Conservation (phyloP, 2,797 vertebrate species). For the Gymnoscopelus braueri region DNA sequence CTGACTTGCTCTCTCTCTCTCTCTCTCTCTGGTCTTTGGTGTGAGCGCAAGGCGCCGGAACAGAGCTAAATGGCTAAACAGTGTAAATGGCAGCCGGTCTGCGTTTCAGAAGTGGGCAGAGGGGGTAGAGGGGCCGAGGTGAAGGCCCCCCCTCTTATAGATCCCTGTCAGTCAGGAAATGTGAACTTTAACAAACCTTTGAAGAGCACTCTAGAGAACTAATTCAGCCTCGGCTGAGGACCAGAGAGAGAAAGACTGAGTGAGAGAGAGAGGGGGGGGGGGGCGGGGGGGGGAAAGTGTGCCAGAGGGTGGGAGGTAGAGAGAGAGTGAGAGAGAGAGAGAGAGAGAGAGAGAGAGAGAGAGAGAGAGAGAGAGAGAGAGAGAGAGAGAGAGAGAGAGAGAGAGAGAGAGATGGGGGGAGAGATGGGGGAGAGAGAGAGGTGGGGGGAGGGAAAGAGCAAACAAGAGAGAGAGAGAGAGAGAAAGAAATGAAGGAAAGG, state of each 20-base stretch:
- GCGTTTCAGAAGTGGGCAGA: constrained; percentile 66
- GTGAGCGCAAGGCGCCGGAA: constrained; percentile 60
- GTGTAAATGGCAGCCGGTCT: constrained; percentile 71
- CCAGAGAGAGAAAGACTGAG: constrained; percentile 35
- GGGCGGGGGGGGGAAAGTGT: constrained; percentile 48
- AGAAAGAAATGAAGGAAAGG: constrained; percentile 44
- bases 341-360: constrained; percentile 43
- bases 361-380: constrained; percentile 39
- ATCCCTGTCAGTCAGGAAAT: constrained; percentile 82
- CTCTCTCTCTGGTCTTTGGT: constrained; percentile 58
- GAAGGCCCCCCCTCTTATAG: constrained; percentile 74
- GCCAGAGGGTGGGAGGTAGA: constrained; percentile 57
- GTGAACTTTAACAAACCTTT: constrained; percentile 84
- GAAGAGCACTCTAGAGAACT: constrained; percentile 83
- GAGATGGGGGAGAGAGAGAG: constrained; percentile 32
- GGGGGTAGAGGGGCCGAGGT: constrained; percentile 67
- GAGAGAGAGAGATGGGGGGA: constrained; percentile 43
- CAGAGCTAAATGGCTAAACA: constrained; percentile 71
- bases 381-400: constrained; percentile 47
- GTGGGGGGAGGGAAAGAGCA: constrained; percentile 41
- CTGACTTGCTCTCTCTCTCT: constrained; percentile 26
- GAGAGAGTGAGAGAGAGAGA: constrained; percentile 42
- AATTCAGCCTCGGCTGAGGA: constrained; percentile 77
- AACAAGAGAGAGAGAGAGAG: constrained; percentile 47
- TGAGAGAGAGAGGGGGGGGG: constrained; percentile 42